Conservation (phyloP, 2,113 vertebrate species). For the Saccopteryx leptura region DNA sequence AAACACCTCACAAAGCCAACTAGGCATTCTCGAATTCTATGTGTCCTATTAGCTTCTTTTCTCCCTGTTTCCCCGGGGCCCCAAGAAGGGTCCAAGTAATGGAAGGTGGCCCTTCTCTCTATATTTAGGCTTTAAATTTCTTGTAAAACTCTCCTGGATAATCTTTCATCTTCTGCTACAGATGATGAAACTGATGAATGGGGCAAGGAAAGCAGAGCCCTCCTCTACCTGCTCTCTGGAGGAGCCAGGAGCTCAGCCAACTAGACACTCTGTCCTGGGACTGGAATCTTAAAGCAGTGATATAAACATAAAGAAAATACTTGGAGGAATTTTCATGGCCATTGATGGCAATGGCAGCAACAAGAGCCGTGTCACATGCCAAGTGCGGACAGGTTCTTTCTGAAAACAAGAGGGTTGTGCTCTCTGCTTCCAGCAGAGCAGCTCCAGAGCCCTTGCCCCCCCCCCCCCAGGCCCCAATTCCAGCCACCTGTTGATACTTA, state of each 20-base stretch:
- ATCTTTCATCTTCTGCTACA: background rate
- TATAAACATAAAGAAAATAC: background rate
- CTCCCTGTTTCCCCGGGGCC: background rate
- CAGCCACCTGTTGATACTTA: background rate
- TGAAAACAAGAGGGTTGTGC: background rate
- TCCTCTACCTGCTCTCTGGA: background rate
- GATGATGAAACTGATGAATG: background rate
- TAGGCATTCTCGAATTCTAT: background rate
- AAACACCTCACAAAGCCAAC: background rate
- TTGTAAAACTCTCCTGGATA: background rate
- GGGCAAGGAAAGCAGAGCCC: background rate
- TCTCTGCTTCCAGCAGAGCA: background rate
- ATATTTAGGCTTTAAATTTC: background rate
- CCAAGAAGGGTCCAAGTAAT: background rate
- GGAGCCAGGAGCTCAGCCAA: background rate
- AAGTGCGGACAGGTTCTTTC: background rate
- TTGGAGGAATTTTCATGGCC: background rate
- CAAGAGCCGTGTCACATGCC: background rate
- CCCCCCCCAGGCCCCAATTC: rapidly evolving
- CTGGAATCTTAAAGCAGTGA: background rate
- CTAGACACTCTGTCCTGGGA: background rate
- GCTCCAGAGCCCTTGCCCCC: background rate
- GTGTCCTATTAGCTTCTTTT: background rate
- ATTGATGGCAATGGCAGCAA: too few species aligned
- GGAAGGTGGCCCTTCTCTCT: background rate